Conservation (phyloP, 37 sponge, comb jelly and placozoan species). For the Aplysina aerophoba region DNA sequence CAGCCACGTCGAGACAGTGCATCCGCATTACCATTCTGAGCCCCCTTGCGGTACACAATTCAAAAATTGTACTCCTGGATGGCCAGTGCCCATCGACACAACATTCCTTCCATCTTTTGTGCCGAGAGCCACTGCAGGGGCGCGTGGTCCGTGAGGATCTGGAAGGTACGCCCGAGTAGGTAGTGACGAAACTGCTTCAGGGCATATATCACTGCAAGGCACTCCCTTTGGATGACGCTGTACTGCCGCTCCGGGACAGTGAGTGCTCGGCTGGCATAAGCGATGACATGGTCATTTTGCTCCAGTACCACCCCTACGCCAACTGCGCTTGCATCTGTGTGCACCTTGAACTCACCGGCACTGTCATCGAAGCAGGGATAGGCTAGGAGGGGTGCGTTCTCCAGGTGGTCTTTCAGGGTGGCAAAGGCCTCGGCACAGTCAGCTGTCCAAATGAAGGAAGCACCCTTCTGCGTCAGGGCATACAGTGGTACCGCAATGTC, state of each 20-base stretch:
- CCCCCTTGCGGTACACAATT: constrained; percentile 17
- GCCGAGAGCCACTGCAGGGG: neutral
- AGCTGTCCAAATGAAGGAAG: neutral
- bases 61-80: constrained; percentile 3
- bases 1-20: neutral
- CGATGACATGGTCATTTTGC: neutral
- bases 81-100: constrained; percentile 10
- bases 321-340: neutral
- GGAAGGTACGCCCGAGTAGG: neutral
- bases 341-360: neutral
- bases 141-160: neutral
- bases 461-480: neutral
- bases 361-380: neutral
- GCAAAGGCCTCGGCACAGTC: neutral
- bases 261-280: neutral
- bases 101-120: neutral
- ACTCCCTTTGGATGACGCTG: neutral
- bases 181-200: constrained; percentile 14
- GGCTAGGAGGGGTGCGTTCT: neutral
- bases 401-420: neutral
- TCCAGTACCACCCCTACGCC: neutral
- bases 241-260: neutral
- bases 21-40: constrained; percentile 11
- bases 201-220: neutral
- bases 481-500: neutral